Evolutionary conservation across 2,113 vertebrate species (phyloP), one percentile per base, ranked within the genome.

Genomic region (Todiramphus chloris): DNA sequence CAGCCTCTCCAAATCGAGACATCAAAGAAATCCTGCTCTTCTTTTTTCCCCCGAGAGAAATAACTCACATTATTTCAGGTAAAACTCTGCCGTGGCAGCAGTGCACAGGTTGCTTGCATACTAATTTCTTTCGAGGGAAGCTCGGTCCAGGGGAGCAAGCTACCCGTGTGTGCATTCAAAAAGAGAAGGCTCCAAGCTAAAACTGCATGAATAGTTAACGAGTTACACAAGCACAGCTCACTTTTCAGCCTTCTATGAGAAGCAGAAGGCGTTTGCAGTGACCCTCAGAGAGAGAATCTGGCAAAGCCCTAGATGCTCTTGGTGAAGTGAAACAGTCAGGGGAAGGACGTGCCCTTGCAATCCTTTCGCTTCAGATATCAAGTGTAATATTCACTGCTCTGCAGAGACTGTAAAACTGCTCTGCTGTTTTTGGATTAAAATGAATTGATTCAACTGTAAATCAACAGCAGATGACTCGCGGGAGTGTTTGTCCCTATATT

Each of bases 371-470:
- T 95, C 89, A 77, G 77, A 62, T 93, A 95, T 73, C 66, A 81
- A 87, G 77, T 68, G n/a, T 81, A 55, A 87, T 75, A 95, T 74
- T 96, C 93, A 95, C 83, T 59, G 92, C 73, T 19, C 95, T 95
- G 76, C 62, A 70, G 89, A 96, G 92, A 96, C 50, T 48, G 76
- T 43, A 78, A 90, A 96, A 78, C 80, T 64, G 35, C 43, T 95
- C 84, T 92, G 91, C 84, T 97, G 84, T 11, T 87, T 95, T 96
- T 85, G 91, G 93, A 97, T 95, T 91, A 43, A 97, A 96, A 93
- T 84, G 33, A 95, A 97, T 93, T 90, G 89, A 82, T 96, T 95
- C 48, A 90, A 87, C 83, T 90, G 86, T 85, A 94, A 96, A 84
- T 97, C 92, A 95, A 75, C 69, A 97, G 84, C 94, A 97, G 93